A percentile compares a stretch with the other conserved stretches of the same genome.
These are phyloP conservation scores for Ptychobarbus kaznakovi DNA, from an alignment of 2,797 vertebrate species.

Conservation along the genomic window DNA sequence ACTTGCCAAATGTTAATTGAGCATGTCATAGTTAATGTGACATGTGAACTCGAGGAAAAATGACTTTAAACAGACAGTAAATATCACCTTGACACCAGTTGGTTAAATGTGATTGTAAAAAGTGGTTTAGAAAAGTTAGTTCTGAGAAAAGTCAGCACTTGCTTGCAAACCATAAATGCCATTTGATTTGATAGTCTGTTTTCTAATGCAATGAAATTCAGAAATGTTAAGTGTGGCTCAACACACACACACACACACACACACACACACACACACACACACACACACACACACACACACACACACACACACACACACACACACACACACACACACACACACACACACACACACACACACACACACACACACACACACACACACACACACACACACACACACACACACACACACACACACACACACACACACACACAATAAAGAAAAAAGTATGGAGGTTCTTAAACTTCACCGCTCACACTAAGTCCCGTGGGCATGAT, in stretches of 20 bases:
- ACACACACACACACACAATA: background rate
- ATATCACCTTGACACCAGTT: background rate
- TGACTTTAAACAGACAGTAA: background rate
- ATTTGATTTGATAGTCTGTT: background rate
- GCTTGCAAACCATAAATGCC: background rate
- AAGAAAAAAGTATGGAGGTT: background rate
- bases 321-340: background rate
- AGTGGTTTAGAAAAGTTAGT: conserved; percentile 1
- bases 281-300: background rate
- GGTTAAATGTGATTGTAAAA: conserved; percentile 16
- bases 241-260: background rate
- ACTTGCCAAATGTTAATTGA: background rate
- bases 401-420: background rate
- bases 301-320: background rate
- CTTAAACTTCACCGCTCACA: background rate
- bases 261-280: no score
- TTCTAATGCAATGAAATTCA: background rate
- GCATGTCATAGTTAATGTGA: background rate
- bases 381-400: no score
- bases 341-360: background rate
- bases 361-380: background rate
- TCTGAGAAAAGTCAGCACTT: background rate
- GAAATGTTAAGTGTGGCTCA: background rate
- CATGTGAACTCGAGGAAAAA: background rate
- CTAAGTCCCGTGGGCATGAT: background rate